Evolutionary conservation across 2,113 vertebrate genomes (phyloP), one percentile per base, ranked within the genome.

Genomic region (Aspiorhynchus laticeps): DNA sequence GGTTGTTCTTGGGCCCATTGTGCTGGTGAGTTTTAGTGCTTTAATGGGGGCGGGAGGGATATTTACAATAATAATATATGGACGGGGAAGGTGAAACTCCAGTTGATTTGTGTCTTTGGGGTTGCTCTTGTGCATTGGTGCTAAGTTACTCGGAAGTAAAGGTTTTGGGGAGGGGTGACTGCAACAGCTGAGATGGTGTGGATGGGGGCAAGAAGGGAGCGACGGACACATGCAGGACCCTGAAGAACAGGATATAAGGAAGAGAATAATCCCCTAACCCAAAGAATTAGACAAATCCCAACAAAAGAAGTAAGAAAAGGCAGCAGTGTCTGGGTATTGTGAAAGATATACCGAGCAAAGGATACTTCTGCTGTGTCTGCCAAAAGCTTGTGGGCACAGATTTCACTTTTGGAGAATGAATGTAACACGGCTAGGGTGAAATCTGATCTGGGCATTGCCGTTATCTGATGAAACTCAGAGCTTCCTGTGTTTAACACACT

Each of bases 131-230:
- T 86, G 89, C 88, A 89, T 76, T 91, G 89, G 89, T 80, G 90
- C 88, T 91, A 88, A 91, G 91, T 91, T 90, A 90, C 87, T 90
- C 59, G 86, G 90, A 92, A 92, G 88, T 86, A 91, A 91, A 86
- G 84, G 87, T 88, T 91, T 67, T 74, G 24, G 59, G 71, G 43
- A 61, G n/a, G 80, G 71, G 61, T 38, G 67, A 24, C 41, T 6
- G 56, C 74, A 63, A 59, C 84, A 78, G 84, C 59, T 86, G 88
- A 87, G 87, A 63, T 85, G 67, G 86, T 90, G 88, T 36, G 43
- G 84, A 71, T 26, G 38, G 61, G 26, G n/a, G 80, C 84, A 83
- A 87, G 88, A 78, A 69, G 2, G 48, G 26, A 53, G 88, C 87
- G 43, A 56, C 90, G 82, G 89, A 76, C 51, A 63, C 53, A 43